Conservation (phyloP, 1,140 invertebrate species). For the Drosophila saltans region DNA sequence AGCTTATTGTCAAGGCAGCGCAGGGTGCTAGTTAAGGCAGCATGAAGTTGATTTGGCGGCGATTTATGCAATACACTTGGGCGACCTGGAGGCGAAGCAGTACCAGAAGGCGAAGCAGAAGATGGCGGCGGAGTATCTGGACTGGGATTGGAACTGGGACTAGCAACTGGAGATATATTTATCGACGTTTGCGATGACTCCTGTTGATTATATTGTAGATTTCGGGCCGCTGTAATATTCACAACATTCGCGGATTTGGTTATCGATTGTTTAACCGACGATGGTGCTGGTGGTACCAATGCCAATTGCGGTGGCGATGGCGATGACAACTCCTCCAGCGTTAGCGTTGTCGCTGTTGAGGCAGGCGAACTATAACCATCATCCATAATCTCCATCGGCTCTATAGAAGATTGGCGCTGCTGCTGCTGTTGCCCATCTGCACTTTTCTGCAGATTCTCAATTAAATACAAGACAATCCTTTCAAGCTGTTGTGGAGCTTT, state of each 20-base stretch:
- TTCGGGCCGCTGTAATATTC: constrained; percentile 73
- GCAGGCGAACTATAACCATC: constrained; percentile 64
- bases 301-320: constrained; percentile 73
- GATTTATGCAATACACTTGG: constrained; percentile 55
- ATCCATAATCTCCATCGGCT: constrained; percentile 47
- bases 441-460: constrained; percentile 85
- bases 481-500: constrained; percentile 88
- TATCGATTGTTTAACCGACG: constrained; percentile 84
- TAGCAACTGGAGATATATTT: constrained; percentile 9
- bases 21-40: constrained; percentile 58
- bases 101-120: not conserved
- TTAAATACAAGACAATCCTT: constrained; percentile 87
- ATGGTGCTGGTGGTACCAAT: constrained; percentile 84
- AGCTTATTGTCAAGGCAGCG: constrained; percentile 57
- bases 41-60: constrained; percentile 38
- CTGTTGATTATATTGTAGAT: constrained; percentile 60
- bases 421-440: constrained; percentile 47
- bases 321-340: constrained; percentile 53
- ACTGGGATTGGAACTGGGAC: not conserved
- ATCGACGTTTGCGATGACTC: constrained; percentile 9
- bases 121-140: not conserved
- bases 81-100: constrained; percentile 3
- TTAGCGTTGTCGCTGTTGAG: constrained; percentile 46
- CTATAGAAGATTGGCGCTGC: constrained; percentile 32
- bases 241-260: constrained; percentile 83